Conservation (phyloP, 1,140 invertebrate species). For the Chrysopa pallens region DNA sequence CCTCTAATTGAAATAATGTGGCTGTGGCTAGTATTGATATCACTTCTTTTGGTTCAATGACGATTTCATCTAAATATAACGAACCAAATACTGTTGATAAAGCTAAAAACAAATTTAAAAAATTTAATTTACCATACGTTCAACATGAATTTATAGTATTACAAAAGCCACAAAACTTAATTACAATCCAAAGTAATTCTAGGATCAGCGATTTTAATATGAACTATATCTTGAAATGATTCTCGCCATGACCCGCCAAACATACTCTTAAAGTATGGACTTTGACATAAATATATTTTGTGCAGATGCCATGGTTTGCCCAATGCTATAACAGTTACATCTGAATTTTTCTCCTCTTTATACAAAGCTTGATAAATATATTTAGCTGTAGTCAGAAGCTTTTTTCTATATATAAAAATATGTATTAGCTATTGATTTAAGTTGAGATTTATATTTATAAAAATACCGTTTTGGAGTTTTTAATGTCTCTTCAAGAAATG, state of each 20-base stretch:
- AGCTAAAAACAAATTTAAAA: slow-evolving; percentile 27
- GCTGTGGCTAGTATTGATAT: slow-evolving; percentile 55
- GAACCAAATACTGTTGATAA: slow-evolving; percentile 57
- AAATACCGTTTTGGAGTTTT: neutral
- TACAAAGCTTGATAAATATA: slow-evolving; percentile 68
- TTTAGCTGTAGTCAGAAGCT: slow-evolving; percentile 50
- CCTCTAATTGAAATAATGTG: slow-evolving; percentile 45
- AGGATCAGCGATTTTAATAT: slow-evolving; percentile 54
- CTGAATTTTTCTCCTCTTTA: slow-evolving; percentile 56
- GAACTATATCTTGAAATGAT: slow-evolving; percentile 42
- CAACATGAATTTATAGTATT: slow-evolving; percentile 1
- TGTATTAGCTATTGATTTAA: neutral
- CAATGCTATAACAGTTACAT: slow-evolving; percentile 53
- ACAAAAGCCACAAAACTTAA: slow-evolving; percentile 4
- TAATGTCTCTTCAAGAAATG: neutral
- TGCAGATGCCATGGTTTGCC: slow-evolving; percentile 58
- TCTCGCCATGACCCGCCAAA: slow-evolving; percentile 70
- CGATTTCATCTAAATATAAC: slow-evolving; percentile 60
- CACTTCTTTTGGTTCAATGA: slow-evolving; percentile 48
- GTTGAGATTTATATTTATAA: neutral
- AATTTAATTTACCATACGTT: neutral
- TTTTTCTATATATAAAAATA: slow-evolving; percentile 33
- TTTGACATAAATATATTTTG: slow-evolving; percentile 64
- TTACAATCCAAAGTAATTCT: slow-evolving; percentile 52
- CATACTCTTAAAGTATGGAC: slow-evolving; percentile 70